Percentiles rank a stretch among this genome's conserved stretches.
Evolutionary conservation across 2,888 invertebrate species (phyloP).

Genomic region (Petrolisthes cinctipes): DNA sequence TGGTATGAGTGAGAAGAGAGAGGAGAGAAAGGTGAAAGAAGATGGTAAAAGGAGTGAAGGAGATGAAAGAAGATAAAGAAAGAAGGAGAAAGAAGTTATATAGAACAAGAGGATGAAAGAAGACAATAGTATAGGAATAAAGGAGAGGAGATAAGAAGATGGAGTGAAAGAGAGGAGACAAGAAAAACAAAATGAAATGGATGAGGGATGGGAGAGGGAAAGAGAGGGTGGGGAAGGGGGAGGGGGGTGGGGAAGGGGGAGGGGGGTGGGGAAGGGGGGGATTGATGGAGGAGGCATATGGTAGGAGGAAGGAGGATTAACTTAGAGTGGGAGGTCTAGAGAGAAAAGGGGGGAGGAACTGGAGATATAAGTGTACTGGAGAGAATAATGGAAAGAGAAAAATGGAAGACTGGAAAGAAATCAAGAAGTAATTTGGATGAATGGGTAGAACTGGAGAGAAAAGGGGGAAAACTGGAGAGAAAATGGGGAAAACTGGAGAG

Average conservation of each 20-base stretch:
- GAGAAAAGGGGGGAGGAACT: neutral
- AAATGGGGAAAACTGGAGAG: no score
- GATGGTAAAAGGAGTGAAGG: neutral
- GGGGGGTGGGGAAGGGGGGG: neutral
- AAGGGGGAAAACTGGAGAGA: no score
- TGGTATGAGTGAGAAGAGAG: neutral
- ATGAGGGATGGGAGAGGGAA: slow-evolving; percentile 14
- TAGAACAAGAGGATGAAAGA: neutral
- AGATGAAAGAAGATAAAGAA: neutral
- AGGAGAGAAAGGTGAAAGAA: neutral
- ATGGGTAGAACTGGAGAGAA: no score
- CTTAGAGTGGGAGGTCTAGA: slow-evolving; percentile 9
- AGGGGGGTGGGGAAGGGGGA: neutral
- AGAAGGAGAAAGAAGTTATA: neutral
- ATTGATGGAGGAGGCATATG: slow-evolving; percentile 6
- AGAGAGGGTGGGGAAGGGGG: neutral
- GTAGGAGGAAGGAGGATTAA: neutral
- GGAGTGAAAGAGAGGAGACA: neutral
- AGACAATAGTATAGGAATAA: neutral
- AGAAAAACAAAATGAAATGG: neutral
- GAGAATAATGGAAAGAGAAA: neutral
- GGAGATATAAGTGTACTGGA: neutral
- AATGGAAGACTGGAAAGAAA: neutral
- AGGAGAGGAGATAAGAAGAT: neutral
- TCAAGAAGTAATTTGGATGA: neutral